Percentiles rank a stretch among this genome's conserved stretches.
Conservation (phyloP, 1,140 invertebrate genomes). For the Orius insidiosus region DNA sequence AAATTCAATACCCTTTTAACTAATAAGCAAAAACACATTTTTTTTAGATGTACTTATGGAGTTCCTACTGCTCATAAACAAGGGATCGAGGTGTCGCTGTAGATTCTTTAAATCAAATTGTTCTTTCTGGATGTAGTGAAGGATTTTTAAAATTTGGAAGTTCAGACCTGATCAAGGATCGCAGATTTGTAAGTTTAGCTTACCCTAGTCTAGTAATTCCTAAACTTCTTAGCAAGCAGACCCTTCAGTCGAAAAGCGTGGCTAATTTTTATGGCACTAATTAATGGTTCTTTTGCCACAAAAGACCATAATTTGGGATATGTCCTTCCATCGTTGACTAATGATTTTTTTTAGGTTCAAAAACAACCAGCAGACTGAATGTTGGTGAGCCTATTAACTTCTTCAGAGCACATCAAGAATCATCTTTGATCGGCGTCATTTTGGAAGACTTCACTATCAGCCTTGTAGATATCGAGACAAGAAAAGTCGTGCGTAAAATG, state of each 20-base stretch:
- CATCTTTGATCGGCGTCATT: constrained; percentile 64
- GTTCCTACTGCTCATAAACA: constrained; percentile 44
- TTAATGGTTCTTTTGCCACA: too few species aligned
- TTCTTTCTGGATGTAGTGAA: constrained; percentile 58
- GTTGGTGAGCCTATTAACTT: constrained; percentile 32
- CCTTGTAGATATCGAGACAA: constrained; percentile 66
- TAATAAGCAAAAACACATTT: too few species aligned
- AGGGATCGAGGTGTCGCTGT: constrained; percentile 56
- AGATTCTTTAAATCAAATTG: constrained; percentile 64
- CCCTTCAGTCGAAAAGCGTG: too few species aligned
- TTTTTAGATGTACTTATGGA: constrained; percentile 52
- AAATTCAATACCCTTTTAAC: too few species aligned
- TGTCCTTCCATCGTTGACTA: too few species aligned
- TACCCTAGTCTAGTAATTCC: too few species aligned
- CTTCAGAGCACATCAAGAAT: constrained; percentile 55
- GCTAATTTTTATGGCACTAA: too few species aligned
- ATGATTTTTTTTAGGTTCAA: constrained; percentile 16
- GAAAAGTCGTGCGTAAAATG: constrained; percentile 61
- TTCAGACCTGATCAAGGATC: constrained; percentile 41
- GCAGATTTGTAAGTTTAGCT: constrained; percentile 12
- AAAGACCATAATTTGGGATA: too few species aligned
- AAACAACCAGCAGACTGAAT: constrained; percentile 10
- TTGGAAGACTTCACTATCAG: constrained; percentile 65
- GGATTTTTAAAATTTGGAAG: constrained; percentile 62
- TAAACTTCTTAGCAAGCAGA: too few species aligned